These are phyloP conservation scores for Clavelina lepadiformis DNA, from an alignment of 23 tunicate genomes.

Conservation along the genomic window DNA sequence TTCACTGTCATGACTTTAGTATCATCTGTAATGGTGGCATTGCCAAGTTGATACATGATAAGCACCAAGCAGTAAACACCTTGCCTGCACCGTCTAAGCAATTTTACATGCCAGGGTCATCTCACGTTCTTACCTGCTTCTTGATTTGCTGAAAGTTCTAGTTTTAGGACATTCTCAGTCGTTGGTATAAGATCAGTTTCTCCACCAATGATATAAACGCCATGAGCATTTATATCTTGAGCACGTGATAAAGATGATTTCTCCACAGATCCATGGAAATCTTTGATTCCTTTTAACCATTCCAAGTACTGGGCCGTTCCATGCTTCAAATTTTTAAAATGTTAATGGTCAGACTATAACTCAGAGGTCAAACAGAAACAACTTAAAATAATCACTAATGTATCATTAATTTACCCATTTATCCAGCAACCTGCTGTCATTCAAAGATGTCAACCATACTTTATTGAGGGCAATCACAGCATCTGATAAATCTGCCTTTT, in stretches of 20 bases:
- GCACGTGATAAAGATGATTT: slow-evolving; percentile 61
- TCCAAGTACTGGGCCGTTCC: slow-evolving; percentile 45
- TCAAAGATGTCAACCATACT: slow-evolving; percentile 19
- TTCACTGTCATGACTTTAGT: slow-evolving; percentile 6
- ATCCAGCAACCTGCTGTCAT: slow-evolving; percentile 16
- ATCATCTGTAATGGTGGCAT: slow-evolving; percentile 6
- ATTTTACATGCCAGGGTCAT: not conserved
- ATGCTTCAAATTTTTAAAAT: too few relatives aligned
- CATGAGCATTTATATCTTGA: slow-evolving; percentile 49
- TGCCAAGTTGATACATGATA: too few relatives aligned
- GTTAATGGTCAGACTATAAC: not conserved
- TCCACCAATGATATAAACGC: slow-evolving; percentile 44
- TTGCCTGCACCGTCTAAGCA: not conserved
- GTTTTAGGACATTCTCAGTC: slow-evolving; percentile 14
- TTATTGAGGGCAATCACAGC: slow-evolving; percentile 22
- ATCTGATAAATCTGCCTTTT: slow-evolving; percentile 26
- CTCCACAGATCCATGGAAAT: slow-evolving; percentile 80
- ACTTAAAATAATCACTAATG: not conserved
- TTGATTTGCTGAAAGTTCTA: not conserved
- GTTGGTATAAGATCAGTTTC: slow-evolving; percentile 15
- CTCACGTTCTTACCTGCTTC: not conserved
- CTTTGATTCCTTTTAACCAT: slow-evolving; percentile 69
- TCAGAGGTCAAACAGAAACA: not conserved
- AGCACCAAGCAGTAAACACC: not conserved
- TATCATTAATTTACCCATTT: slow-evolving; percentile 49